Base-by-base conservation (phyloP, 2,113 vertebrate species). In the Podarcis muralis region DNA sequence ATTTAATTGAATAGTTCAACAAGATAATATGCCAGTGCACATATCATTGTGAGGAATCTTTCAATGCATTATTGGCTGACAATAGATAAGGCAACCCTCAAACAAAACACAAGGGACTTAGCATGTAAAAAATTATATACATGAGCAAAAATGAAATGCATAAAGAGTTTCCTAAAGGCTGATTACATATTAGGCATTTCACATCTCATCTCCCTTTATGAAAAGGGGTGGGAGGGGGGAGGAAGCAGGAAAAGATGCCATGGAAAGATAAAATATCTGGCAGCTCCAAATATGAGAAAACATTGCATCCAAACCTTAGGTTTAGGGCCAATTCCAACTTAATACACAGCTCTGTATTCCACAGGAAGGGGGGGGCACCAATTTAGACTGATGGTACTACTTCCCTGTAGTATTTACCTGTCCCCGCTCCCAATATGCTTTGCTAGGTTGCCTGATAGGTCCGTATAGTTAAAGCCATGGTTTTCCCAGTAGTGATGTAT, bases 1-100 rank as follows among this genome's bases (percentile, higher is more conserved):
- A 96, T 97, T 97, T 97, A 97, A 97, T 97, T 97, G 96, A 96
- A 97, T 95, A 96, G 97, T 97, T 97, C 96, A 97, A 97, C 95
- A 96, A 96, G 96, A 97, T 97, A 98, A 97, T 96, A 94, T 94
- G 94, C 94, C 90, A 95, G 90, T 90, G 95, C 94, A 94, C 91
- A 97, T 92, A 96, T 91, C 91, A 95, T 92, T 75, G 88, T 92
- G 86, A 91, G 86, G 92, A 94, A 93, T 90, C 90, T 90, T 94
- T 95, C 92, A 92, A 74, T 91, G 88, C 90, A 94, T 96, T 96
- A 95, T 91, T 96, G 93, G 89, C 86, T 96, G 90, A 94, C 90
- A 93, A 96, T 94, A 97, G 96, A 97, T 96, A 97, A 96, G 88
- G 91, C 65, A 96, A 94, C 68, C 93, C 87, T 96, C 91, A 95